Percentiles rank a stretch among this genome's conserved stretches.
Conservation (phyloP, 2,888 invertebrate genomes). For the Pterostichus niger region DNA sequence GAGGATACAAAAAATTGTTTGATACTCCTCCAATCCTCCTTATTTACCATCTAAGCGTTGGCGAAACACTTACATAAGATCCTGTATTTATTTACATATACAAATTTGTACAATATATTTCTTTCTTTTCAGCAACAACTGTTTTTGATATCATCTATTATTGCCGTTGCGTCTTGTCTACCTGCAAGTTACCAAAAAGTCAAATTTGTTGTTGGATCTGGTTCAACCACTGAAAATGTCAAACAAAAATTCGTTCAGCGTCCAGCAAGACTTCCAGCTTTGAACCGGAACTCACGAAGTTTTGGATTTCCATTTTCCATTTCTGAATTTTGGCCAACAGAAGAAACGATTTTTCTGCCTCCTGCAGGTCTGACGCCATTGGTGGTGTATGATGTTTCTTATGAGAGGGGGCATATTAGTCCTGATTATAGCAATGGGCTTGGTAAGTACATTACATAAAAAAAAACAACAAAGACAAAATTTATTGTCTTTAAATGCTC, state of each 20-base stretch:
- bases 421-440: constrained; percentile 77
- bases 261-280: constrained; percentile 44
- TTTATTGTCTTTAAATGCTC: too few relatives aligned
- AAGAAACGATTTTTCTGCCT: constrained; percentile 75
- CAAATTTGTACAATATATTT: background rate
- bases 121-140: constrained; percentile 42
- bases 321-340: constrained; percentile 52
- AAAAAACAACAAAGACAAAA: background rate
- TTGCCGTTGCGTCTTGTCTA: constrained; percentile 17
- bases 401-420: constrained; percentile 75
- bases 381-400: constrained; percentile 34
- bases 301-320: constrained; percentile 54
- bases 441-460: constrained; percentile 71
- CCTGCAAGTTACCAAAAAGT: constrained; percentile 62
- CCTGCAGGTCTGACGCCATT: constrained; percentile 67
- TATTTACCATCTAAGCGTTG: too few relatives aligned
- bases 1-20: too few relatives aligned
- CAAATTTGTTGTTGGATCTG: constrained; percentile 36
- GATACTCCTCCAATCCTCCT: too few relatives aligned
- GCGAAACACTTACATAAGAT: too few relatives aligned
- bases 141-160: constrained; percentile 29
- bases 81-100: too few relatives aligned
- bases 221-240: background rate
- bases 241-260: constrained; percentile 49
- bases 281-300: constrained; percentile 67